Base-by-base conservation (phyloP, 2,888 invertebrate species). In the Aradus depressus region DNA sequence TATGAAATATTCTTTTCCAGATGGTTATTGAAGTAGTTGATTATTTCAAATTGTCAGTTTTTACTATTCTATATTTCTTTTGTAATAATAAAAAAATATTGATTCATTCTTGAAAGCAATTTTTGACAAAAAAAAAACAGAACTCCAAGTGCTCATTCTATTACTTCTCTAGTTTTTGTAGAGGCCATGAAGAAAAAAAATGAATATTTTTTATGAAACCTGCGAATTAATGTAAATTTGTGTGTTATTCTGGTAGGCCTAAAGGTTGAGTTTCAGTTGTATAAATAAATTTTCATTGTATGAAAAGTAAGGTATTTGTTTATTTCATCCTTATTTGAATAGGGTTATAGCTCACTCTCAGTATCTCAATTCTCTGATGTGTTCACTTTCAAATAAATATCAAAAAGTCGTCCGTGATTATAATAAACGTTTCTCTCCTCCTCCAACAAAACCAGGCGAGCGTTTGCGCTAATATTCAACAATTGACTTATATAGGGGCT, bases 221-320 rank as follows among this genome's bases (percentile, higher is more conserved):
- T 42, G 12, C 41, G 43, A 50, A 43, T 34, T 39, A 45, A 52
- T 52, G 43, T 44, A 42, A 39, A 49, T 26, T 52, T 52, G 52
- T 55, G 50, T 54, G 56, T 56, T 47, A 56, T 52, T 58, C 53
- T 51, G 37, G 56, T 59, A 59, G 59, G 59, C 59, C 59, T 59
- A 59, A 56, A 51, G 43, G 45, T 55, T 52, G 39, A 54, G 55
- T 53, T 55, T 44, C 58, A 58, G 54, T 55, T 58, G 58, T 59
- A 58, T 52, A 58, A 47, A 58, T 59, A 55, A 58, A 59, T 51
- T 59, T 56, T 59, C 54, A 57, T 59, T 56, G 57, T 58, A 57
- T 44, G 35, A 28, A 50, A 14, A 3, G 35, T 19, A 14, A 14
- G 26, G 26, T 6, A 31, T 31, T 31, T 31, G n/a, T n/a, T n/a